Base-by-base conservation (phyloP, 2,888 invertebrate species). In the Chesias legatella region DNA sequence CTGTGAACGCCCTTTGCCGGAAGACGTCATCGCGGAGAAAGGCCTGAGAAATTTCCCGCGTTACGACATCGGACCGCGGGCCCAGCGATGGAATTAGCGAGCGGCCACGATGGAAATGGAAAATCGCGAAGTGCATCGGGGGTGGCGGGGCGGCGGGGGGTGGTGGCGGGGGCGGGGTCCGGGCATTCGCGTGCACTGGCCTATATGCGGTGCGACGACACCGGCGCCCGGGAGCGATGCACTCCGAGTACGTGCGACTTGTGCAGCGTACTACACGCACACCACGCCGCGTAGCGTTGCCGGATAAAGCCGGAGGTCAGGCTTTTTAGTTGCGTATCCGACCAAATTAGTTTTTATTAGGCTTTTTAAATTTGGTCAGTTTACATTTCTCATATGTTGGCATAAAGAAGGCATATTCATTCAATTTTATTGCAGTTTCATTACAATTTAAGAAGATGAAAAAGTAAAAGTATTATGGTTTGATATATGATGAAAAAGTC, bases 191-290 rank as follows among this genome's bases (percentile, higher is more conserved):
- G 86, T 86, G 86, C 86, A 86, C 78, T 86, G 86, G 82, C 86
- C 86, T 86, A 88, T 86, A 88, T 88, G 86, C 86, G 84, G 86
- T 88, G 75, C 88, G 88, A 85, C 86, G 88, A 88, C 86, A 73
- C 68, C 85, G 79, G 71, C 79, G 82, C 76, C 77, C 81, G 86
- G 86, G 88, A 86, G 85, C 88, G 86, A 84, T 88, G 86, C 86
- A 86, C 88, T 86, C 76, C 65, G 68, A 80, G 76, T 80, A 83
- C 83, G 76, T 75, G 60, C 64, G 65, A 65, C 56, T 69, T 80
- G 77, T 68, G 72, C 71, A 67, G 72, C 77, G 79, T 72, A 81
- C 81, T 79, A 73, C 64, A 81, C 81, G 74, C 83, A 85, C 80
- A 85, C 83, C 73, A 60, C 60, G 53, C n/a, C n/a, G n/a, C n/a